phyloP scores from a whole-genome alignment of 2,888 invertebrate species.

The Ennomos erosarius region DNA sequence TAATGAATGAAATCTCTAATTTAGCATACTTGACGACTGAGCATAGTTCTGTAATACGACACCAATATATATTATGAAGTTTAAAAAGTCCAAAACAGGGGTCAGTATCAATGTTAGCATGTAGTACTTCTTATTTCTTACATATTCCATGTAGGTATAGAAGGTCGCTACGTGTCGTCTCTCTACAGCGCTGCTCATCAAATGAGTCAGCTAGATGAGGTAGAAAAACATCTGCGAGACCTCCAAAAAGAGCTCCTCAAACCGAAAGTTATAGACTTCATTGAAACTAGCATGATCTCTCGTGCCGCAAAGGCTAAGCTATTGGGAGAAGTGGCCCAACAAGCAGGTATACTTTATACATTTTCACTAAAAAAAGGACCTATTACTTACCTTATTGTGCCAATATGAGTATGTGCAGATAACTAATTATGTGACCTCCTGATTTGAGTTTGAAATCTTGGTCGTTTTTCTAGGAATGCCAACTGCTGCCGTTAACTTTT shows the following conservation, averaged over 20 bases:
- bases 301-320: slow-evolving; percentile 60
- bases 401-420: too few species aligned
- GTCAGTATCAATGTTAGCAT: too few species aligned
- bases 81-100: too few species aligned
- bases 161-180: slow-evolving; percentile 71
- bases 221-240: slow-evolving; percentile 56
- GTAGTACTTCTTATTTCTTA: neutral
- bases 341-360: slow-evolving; percentile 49
- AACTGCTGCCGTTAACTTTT: slow-evolving; percentile 60
- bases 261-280: slow-evolving; percentile 64
- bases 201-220: slow-evolving; percentile 61
- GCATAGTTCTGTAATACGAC: too few species aligned
- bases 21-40: too few species aligned
- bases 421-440: too few species aligned
- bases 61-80: too few species aligned
- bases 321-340: slow-evolving; percentile 53
- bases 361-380: too few species aligned
- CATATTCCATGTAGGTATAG: slow-evolving; percentile 53
- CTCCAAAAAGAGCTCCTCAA: slow-evolving; percentile 57
- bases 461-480: slow-evolving; percentile 59
- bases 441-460: too few species aligned
- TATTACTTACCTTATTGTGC: too few species aligned
- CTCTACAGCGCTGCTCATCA: slow-evolving; percentile 67
- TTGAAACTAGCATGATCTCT: slow-evolving; percentile 65
- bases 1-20: too few species aligned